Conservation (phyloP, 2,113 vertebrate species). For the Misgurnus mizolepis region DNA sequence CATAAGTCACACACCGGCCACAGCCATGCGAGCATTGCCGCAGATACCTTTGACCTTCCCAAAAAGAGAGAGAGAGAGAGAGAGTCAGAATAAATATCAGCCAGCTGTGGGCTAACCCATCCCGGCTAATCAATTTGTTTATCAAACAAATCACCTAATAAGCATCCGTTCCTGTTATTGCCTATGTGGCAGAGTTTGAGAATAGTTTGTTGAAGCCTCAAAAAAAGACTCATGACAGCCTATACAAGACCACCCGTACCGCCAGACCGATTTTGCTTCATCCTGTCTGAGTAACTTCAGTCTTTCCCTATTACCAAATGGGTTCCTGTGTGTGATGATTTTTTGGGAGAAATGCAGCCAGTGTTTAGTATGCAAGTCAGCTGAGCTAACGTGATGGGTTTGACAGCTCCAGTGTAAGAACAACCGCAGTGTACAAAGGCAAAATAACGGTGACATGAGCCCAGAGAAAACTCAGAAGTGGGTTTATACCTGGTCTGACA, state of each 20-base stretch:
- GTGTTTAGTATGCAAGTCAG: constrained; percentile 23
- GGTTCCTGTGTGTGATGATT: constrained; percentile 1
- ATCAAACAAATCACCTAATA: constrained; percentile 79
- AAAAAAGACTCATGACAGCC: constrained; percentile 70
- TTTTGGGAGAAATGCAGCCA: not conserved
- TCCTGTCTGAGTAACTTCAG: constrained; percentile 10
- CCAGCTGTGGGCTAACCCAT: constrained; percentile 45
- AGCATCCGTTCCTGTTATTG: constrained; percentile 73
- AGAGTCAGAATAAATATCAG: constrained; percentile 25
- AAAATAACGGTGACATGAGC: not conserved
- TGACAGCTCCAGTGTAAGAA: constrained; percentile 30
- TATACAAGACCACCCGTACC: constrained; percentile 61
- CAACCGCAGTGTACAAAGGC: constrained; percentile 10
- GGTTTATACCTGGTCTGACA: no score
- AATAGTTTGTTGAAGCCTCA: constrained; percentile 66
- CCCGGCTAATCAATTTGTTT: constrained; percentile 77
- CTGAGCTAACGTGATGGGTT: constrained; percentile 31
- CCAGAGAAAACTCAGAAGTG: not conserved
- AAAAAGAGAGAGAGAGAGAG: constrained; percentile 49
- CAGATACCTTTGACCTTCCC: constrained; percentile 5
- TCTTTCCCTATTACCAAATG: constrained; percentile 9
- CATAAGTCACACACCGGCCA: not conserved
- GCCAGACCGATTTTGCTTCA: not conserved
- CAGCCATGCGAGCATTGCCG: not conserved
- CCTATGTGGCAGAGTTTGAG: constrained; percentile 74